These are phyloP conservation scores for Tokudaia tokunoshimensis DNA, from an alignment of 2,797 vertebrate genomes.

Conservation along the genomic window DNA sequence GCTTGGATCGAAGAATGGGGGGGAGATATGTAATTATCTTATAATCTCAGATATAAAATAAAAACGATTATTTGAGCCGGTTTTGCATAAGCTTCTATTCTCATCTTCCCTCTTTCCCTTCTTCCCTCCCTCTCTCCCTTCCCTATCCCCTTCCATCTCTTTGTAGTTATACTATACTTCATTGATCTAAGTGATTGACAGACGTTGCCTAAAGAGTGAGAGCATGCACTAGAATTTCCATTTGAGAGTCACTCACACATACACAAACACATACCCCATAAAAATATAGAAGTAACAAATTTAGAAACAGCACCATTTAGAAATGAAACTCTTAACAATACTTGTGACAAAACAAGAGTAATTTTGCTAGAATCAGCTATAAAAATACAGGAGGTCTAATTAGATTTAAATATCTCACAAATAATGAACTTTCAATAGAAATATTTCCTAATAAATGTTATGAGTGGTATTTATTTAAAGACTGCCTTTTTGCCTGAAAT, in stretches of 20 bases:
- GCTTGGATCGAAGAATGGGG: no score
- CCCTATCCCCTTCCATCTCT: not conserved
- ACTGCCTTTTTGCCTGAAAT: slow-evolving; percentile 29
- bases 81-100: not conserved
- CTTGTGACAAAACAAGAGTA: not conserved
- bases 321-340: not conserved
- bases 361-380: not conserved
- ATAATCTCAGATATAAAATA: not conserved
- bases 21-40: not conserved
- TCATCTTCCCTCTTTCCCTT: not conserved
- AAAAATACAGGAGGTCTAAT: not conserved
- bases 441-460: slow-evolving; percentile 17
- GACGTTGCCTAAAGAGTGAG: slow-evolving; percentile 6
- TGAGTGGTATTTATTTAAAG: not conserved
- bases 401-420: slow-evolving; percentile 57
- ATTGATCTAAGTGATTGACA: slow-evolving; percentile 17
- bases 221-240: not conserved
- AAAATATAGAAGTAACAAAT: not conserved
- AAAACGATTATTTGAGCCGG: not conserved
- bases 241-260: not conserved
- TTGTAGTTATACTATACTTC: not conserved
- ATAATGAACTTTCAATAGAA: not conserved
- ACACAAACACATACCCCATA: not conserved
- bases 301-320: not conserved
- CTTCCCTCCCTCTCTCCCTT: not conserved